phyloP scores from a whole-genome alignment of 35 echinoderm and acorn worm genomes.

The Antedon bifida region DNA sequence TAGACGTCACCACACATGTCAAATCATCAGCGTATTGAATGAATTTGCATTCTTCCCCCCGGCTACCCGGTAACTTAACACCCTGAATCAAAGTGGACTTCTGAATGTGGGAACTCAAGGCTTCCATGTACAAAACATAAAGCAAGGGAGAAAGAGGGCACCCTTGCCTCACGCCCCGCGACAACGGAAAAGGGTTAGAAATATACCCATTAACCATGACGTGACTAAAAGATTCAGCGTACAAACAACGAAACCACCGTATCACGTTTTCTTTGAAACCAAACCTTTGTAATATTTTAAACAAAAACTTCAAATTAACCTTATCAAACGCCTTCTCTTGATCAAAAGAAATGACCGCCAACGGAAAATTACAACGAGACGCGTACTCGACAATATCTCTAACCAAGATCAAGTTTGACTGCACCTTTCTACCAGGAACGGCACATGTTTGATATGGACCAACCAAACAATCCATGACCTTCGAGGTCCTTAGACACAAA shows the following conservation, averaged over 20 bases:
- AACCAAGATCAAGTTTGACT: too few species aligned
- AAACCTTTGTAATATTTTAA: too few species aligned
- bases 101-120: too few species aligned
- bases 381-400: too few species aligned
- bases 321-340: too few species aligned
- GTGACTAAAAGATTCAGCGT: background rate
- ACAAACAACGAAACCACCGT: too few species aligned
- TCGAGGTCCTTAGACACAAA: background rate
- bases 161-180: conserved; percentile 20
- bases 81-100: conserved; percentile 10
- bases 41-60: background rate
- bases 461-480: conserved; percentile 17
- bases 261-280: too few species aligned
- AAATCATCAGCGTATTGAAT: conserved; percentile 37
- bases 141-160: conserved; percentile 32
- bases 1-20: background rate
- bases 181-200: too few species aligned
- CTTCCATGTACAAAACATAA: conserved; percentile 30
- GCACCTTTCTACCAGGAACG: background rate
- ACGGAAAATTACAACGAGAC: too few species aligned
- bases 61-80: conserved; percentile 3
- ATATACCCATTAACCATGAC: conserved; percentile 8
- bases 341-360: too few species aligned
- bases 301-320: too few species aligned
- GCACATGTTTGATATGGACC: conserved; percentile 12